These are phyloP conservation scores for Eumaeus atala DNA, from an alignment of 1,140 invertebrate genomes.

Conservation along the genomic window DNA sequence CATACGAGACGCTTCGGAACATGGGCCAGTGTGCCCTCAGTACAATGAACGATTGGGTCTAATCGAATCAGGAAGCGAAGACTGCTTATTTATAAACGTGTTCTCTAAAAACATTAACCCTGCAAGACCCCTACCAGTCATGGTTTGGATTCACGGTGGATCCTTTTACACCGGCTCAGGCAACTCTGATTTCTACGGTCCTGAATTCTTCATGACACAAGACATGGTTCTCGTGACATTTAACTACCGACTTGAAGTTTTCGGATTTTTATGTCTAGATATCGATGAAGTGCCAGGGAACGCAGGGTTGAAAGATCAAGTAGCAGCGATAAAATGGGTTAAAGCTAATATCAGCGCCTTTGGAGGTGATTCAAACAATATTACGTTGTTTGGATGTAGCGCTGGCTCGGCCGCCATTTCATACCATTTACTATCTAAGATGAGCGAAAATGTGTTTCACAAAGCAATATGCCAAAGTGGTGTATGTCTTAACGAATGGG, in stretches of 20 bases:
- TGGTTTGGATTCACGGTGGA: slow-evolving; percentile 86
- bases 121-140: slow-evolving; percentile 74
- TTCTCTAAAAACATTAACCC: slow-evolving; percentile 71
- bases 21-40: slow-evolving; percentile 71
- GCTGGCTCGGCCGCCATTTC: slow-evolving; percentile 78
- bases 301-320: slow-evolving; percentile 81
- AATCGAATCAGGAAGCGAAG: slow-evolving; percentile 72
- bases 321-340: slow-evolving; percentile 77
- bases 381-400: slow-evolving; percentile 82
- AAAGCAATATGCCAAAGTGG: slow-evolving; percentile 70
- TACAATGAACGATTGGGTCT: slow-evolving; percentile 47
- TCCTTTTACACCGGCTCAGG: slow-evolving; percentile 78
- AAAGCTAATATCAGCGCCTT: slow-evolving; percentile 77
- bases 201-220: slow-evolving; percentile 77
- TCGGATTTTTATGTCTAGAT: slow-evolving; percentile 74
- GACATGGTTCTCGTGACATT: slow-evolving; percentile 79
- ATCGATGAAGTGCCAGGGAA: slow-evolving; percentile 78
- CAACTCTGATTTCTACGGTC: slow-evolving; percentile 74
- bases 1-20: slow-evolving; percentile 57
- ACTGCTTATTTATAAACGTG: slow-evolving; percentile 85
- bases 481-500: slow-evolving; percentile 62
- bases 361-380: slow-evolving; percentile 74
- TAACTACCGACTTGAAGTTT: slow-evolving; percentile 78
- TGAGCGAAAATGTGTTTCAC: slow-evolving; percentile 68
- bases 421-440: slow-evolving; percentile 78